phyloP scores from a whole-genome alignment of 2,113 vertebrate genomes.

The Elachura formosa region DNA sequence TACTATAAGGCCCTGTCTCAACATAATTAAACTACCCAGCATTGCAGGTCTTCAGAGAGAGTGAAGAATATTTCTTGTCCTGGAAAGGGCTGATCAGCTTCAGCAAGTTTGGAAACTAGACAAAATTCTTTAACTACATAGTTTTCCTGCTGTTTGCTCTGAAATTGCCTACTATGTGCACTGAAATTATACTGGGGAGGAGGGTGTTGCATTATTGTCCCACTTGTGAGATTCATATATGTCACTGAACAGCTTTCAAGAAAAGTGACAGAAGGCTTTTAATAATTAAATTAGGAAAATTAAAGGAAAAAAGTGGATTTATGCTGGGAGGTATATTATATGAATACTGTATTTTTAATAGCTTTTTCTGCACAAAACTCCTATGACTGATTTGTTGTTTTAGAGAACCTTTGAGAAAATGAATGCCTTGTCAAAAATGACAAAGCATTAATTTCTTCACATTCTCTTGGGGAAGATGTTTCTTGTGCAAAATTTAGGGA shows the following conservation, averaged over 20 bases:
- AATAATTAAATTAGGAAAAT: not conserved
- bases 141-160: not conserved
- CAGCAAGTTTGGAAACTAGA: not conserved
- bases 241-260: not conserved
- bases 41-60: not conserved
- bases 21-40: not conserved
- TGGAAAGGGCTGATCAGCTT: not conserved
- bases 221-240: not conserved
- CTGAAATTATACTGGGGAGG: not conserved
- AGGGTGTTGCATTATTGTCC: not conserved
- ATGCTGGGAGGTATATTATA: not conserved
- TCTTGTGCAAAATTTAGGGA: not conserved
- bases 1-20: not conserved
- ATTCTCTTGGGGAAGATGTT: not conserved
- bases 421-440: not conserved
- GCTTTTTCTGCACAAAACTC: not conserved
- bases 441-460: no score
- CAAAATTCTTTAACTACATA: not conserved
- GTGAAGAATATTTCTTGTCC: not conserved
- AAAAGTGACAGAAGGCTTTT: not conserved
- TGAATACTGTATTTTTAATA: not conserved
- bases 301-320: not conserved
- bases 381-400: not conserved
- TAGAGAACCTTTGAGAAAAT: not conserved
- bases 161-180: not conserved